Percentiles rank a stretch among this genome's conserved stretches.
These are phyloP conservation scores for Bungarus multicinctus DNA, from an alignment of 2,113 vertebrate genomes.

Conservation along the genomic window DNA sequence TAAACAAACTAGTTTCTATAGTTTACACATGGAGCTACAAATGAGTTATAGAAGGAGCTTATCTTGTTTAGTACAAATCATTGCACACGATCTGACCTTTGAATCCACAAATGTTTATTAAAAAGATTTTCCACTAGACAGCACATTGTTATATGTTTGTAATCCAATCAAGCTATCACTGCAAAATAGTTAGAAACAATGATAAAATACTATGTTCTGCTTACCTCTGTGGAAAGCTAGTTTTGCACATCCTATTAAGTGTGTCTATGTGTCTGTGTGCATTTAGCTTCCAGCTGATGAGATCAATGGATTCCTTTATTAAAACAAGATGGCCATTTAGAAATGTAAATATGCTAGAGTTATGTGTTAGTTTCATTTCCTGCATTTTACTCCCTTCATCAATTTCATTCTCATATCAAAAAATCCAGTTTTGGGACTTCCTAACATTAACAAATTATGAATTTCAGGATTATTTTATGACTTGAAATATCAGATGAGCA, in stretches of 20 bases:
- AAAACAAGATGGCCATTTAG: conserved; percentile 24
- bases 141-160: conserved; percentile 36
- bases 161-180: conserved; percentile 36
- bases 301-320: conserved; percentile 7
- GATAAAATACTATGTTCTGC: conserved; percentile 25
- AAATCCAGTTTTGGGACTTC: background rate
- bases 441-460: background rate
- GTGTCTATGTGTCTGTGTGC: background rate
- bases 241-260: background rate
- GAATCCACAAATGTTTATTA: conserved; percentile 41
- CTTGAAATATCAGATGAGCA: background rate
- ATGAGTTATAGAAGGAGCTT: conserved; percentile 45
- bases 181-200: conserved; percentile 44
- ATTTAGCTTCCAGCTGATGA: background rate
- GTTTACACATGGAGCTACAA: conserved; percentile 1
- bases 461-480: background rate
- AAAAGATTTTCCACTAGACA: conserved; percentile 43
- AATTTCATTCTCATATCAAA: background rate
- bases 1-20: conserved; percentile 26
- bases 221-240: background rate
- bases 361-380: background rate
- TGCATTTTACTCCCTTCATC: background rate
- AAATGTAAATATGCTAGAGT: background rate
- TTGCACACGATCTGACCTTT: conserved; percentile 46
- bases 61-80: conserved; percentile 44